These are phyloP conservation scores for Hafferia zeledoni DNA, from an alignment of 2,797 vertebrate genomes.

Conservation along the genomic window DNA sequence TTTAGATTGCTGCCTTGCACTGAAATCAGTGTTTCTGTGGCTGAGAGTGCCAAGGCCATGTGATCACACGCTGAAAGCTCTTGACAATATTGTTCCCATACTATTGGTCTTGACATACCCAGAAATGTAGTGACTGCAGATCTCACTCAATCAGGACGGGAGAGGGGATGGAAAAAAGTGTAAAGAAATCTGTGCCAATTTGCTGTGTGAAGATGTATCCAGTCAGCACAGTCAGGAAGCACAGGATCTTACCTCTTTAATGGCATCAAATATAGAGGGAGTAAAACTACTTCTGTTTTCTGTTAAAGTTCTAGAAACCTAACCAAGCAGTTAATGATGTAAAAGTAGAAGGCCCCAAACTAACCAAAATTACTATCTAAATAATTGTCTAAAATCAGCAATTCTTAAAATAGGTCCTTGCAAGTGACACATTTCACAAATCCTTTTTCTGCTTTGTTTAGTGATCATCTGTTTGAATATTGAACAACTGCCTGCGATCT, in stretches of 20 bases:
- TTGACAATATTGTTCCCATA: background rate
- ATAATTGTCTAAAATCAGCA: background rate
- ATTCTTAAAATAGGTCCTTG: background rate
- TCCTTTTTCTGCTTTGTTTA: background rate
- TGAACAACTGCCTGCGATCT: background rate
- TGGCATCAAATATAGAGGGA: background rate
- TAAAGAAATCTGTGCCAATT: background rate
- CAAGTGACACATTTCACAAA: background rate
- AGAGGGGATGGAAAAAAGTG: background rate
- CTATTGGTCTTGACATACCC: background rate
- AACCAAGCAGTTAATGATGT: background rate
- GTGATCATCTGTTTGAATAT: background rate
- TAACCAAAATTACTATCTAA: background rate
- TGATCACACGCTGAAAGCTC: background rate
- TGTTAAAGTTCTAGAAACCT: background rate
- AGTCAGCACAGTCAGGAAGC: background rate
- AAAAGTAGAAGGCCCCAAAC: background rate
- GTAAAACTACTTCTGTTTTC: background rate
- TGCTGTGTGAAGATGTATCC: background rate
- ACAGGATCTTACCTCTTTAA: background rate
- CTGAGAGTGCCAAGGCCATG: background rate
- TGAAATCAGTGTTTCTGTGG: background rate
- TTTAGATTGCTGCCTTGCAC: background rate
- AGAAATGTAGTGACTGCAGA: background rate
- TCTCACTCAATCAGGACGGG: fast-evolving